Evolutionary conservation across 2,888 invertebrate species (phyloP), one percentile per base, ranked within the genome.

Genomic region (Plebejus melissa): DNA sequence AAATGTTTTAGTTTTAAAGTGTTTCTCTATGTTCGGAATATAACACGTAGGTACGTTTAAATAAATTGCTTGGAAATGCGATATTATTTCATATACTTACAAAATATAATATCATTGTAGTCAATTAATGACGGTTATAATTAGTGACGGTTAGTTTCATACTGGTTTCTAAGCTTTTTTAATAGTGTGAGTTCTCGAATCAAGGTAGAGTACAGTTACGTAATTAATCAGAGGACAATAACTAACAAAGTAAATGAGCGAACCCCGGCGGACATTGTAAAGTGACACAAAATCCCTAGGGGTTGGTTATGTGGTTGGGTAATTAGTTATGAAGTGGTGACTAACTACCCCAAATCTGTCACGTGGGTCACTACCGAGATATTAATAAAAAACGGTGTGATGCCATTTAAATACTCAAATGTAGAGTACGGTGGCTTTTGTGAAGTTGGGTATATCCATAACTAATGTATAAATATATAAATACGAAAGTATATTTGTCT

Each of bases 281-380:
- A 65, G 32, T 36, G 65, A 4, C 65, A 65, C 32, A 32, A 36
- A 58, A 5, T 65, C 65, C 32, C 65, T 36, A 28, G 32, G 5
- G 65, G 32, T 32, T 65, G 32, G 65, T 36, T 36, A 65, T 32
- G 65, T 65, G 16, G 36, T 65, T 32, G 32, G 32, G 32, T 65
- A 65, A 65, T 65, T 65, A 65, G 65, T 65, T 65, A 65, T 65
- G 65, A 65, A 65, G 32, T 32, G 65, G 65, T 32, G 65, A 13
- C 16, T 32, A 65, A 65, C 65, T 65, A 65, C 13, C 65, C 16
- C 65, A 65, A 65, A 65, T 65, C 32, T 65, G 32, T 65, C 65
- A 36, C 32, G 32, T 16, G 65, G 65, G 65, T 65, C 16, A 65
- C 65, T 32, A 36, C 36, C 5, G 65, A 36, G 65, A 65, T 22